Conservation (phyloP, 2,888 invertebrate genomes). For the Spilosoma lubricipeda region DNA sequence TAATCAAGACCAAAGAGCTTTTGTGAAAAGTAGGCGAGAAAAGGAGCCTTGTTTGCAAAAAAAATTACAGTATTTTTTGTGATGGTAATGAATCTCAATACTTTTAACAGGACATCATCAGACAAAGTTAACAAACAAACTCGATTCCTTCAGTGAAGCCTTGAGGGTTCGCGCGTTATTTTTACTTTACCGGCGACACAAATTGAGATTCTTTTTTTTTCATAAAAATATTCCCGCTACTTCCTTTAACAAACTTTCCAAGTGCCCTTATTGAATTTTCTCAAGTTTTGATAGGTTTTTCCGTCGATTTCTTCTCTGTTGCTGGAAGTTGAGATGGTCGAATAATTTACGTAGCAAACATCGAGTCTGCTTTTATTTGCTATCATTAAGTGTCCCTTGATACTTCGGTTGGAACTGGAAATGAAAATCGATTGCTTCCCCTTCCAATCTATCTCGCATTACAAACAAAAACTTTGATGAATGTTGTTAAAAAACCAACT, state of each 20-base stretch:
- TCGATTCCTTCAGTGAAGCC: constrained; percentile 62
- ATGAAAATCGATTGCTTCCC: constrained; percentile 23
- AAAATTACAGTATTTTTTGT: constrained; percentile 27
- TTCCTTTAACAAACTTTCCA: constrained; percentile 83
- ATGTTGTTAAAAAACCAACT: constrained; percentile 8
- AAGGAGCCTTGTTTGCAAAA: constrained; percentile 10
- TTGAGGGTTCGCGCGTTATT: constrained; percentile 63
- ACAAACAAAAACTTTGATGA: constrained; percentile 8
- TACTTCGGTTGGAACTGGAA: constrained; percentile 15
- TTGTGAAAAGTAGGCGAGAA: background rate
- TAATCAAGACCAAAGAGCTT: background rate
- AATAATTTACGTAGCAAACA: constrained; percentile 75
- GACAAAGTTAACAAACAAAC: constrained; percentile 67
- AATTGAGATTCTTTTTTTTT: constrained; percentile 77
- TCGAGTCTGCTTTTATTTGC: constrained; percentile 47
- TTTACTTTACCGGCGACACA: constrained; percentile 79
- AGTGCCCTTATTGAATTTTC: constrained; percentile 86
- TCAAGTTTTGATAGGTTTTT: constrained; percentile 86
- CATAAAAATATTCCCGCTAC: constrained; percentile 81
- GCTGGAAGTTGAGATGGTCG: constrained; percentile 72
- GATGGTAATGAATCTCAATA: constrained; percentile 49
- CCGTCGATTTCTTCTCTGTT: constrained; percentile 80
- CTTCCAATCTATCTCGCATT: constrained; percentile 3
- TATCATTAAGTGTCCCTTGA: constrained; percentile 41
- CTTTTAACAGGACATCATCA: constrained; percentile 58